These are phyloP conservation scores for Nomada fucata DNA, from an alignment of 2,888 invertebrate genomes.

Conservation along the genomic window DNA sequence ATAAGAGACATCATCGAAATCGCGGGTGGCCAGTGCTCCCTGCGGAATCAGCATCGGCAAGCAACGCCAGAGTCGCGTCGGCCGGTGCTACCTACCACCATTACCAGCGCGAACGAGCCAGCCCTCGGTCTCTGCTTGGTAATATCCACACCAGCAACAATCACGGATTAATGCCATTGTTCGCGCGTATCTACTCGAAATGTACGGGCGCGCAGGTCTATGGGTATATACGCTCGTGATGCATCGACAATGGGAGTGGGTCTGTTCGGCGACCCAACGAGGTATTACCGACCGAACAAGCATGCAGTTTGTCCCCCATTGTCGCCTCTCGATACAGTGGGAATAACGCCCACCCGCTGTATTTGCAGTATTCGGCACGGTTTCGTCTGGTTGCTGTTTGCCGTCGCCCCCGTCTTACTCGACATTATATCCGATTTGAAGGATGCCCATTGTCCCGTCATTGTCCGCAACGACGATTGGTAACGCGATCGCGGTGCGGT, in stretches of 20 bases:
- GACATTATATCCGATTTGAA: conserved; percentile 72
- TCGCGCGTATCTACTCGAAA: conserved; percentile 78
- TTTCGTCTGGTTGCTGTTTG: conserved; percentile 70
- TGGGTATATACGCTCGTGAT: conserved; percentile 73
- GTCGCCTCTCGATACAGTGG: conserved; percentile 79
- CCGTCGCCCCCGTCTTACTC: conserved; percentile 70
- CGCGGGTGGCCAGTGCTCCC: conserved; percentile 35
- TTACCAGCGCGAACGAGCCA: conserved; percentile 43
- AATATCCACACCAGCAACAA: conserved; percentile 77
- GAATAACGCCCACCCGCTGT: conserved; percentile 78
- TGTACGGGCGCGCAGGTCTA: conserved; percentile 77
- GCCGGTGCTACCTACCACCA: conserved; percentile 30
- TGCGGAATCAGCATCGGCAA: conserved; percentile 21
- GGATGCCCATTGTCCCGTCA: conserved; percentile 65
- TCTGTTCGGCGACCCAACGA: conserved; percentile 80
- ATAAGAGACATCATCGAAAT: conserved; percentile 15
- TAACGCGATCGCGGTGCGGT: conserved; percentile 54
- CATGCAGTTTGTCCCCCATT: conserved; percentile 81
- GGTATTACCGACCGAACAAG: conserved; percentile 81
- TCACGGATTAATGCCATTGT: conserved; percentile 79
- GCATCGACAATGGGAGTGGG: conserved; percentile 79
- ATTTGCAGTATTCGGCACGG: conserved; percentile 74
- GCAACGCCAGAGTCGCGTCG: conserved; percentile 16
- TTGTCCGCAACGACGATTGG: conserved; percentile 52
- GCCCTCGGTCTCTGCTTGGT: conserved; percentile 61